Evolutionary conservation across 1,140 invertebrate genomes (phyloP), one percentile per base, ranked within the genome.

Genomic region (Battus philenor): DNA sequence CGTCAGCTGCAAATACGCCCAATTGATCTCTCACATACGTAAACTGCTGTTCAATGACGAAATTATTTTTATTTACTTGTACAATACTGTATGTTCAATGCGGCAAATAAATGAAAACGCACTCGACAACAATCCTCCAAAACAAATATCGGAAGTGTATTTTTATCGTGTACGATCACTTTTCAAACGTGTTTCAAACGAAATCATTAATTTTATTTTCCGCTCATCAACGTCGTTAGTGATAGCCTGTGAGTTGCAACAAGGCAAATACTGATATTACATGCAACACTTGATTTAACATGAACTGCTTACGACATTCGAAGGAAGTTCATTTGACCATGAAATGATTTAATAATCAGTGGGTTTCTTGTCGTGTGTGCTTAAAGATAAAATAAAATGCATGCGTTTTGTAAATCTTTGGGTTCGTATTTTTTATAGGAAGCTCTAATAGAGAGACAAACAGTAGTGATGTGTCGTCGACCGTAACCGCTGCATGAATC

Each of bases 1-100:
- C 54, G 75, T 84, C 78, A 81, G 77, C 77, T 80, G 77, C 62
- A 46, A 52, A 46, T 58, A 38, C 57, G 56, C 51, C 56, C 61
- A 70, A 76, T 81, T 78, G 65, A 51, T 64, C 63, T 58, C 58
- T 61, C 68, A 47, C 54, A 62, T 45, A 53, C 53, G 27, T 51
- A 44, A 47, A 34, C 43, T 48, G 36, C 24, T 34, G 27, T 30
- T 54, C 48, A 50, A 47, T 47, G 38, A 47, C 39, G 47, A 20
- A n/a, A 39, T 39, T 39, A 39, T 39, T 39, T 39, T 39, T 39
- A 39, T 39, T 39, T 39, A 26, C 36, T 39, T 39, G 26, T 20
- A 39, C 36, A 39, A 26, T 20, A 22, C 36, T 39, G 36, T 39
- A 26, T 39, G 36, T 39, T 26, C 22, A 39, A 38, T 30, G 12